A percentile compares a stretch with the other conserved stretches of the same genome.
phyloP scores from a whole-genome alignment of 2,888 invertebrate genomes.

The Therioaphis trifolii region DNA sequence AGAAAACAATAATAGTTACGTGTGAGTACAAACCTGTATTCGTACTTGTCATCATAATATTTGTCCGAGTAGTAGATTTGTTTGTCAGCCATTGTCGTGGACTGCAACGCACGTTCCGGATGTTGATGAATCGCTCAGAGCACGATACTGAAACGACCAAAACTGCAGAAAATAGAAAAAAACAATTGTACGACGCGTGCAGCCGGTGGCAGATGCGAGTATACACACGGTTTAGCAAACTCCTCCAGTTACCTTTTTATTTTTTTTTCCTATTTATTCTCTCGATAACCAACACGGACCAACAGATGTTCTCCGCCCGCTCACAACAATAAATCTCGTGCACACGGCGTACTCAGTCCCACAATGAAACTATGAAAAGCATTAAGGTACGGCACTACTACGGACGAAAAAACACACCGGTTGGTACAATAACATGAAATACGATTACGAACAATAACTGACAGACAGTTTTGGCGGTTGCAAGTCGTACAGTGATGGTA shows the following conservation, averaged over 20 bases:
- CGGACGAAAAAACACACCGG: background rate
- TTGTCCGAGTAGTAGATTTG: slow-evolving; percentile 94
- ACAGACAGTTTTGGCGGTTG: slow-evolving; percentile 46
- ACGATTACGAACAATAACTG: slow-evolving; percentile 30
- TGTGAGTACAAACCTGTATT: slow-evolving; percentile 85
- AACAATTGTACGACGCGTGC: too few species aligned
- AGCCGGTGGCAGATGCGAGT: background rate
- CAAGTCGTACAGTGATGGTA: background rate
- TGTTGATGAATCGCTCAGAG: background rate
- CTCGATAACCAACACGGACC: background rate
- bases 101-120: background rate
- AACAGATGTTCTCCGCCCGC: slow-evolving; percentile 9
- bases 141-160: background rate
- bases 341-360: background rate
- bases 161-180: background rate
- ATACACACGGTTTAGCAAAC: too few species aligned
- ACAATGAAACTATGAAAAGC: background rate
- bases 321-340: background rate
- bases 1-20: too few species aligned
- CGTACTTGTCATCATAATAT: slow-evolving; percentile 90
- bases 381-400: too few species aligned
- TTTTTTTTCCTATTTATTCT: background rate
- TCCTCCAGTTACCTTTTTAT: background rate
- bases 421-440: background rate
- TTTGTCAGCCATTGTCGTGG: slow-evolving; percentile 69